Base-by-base conservation (phyloP, 1,140 invertebrate genomes). In the Semibalanus balanoides region DNA sequence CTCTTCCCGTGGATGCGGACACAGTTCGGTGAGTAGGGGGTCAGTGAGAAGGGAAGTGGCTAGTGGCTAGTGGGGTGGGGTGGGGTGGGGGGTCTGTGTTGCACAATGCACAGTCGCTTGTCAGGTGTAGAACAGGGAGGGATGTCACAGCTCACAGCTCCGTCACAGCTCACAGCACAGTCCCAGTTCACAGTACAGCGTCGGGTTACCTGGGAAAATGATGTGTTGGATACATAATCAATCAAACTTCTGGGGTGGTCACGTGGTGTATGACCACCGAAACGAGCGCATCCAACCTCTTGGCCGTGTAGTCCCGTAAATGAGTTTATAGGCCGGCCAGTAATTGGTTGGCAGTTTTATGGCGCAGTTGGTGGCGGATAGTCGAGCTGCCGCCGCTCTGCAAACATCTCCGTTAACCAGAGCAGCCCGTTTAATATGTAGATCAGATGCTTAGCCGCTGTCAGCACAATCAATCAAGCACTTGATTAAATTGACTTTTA, bases 401-500 rank as follows among this genome's bases (percentile, higher is more conserved):
- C 9, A 25, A 25, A 25, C 51, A 25, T 22, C 51, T 64, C 14
- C 22, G 51, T 64, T 64, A 64, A 64, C 22, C 11, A 14, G 51
- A 11, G 22, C 51, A 19, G 51, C 7, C 51, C 51, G 22, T 19
- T 64, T 64, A 64, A 64, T 64, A 64, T 64, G 51, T 64, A 64
- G 51, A 64, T 7, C 51, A 64, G 51, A 64, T 64, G 51, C 51
- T 14, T 25, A 25, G 14, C 51, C 51, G 51, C 51, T 40, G 51
- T 25, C 51, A 25, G 14, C 51, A 25, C 51, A 14, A 64, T 64
- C 51, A 14, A 64, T 64, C 51, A 64, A 22, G 14, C 51, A 64
- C 51, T 64, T 64, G 51, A 64, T 64, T 64, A 64, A 64, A 64
- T 64, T 64, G 51, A 64, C 51, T 64, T 64, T 64, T 64, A 64